phyloP scores from a whole-genome alignment of 2,797 vertebrate species.

The Muscicapa comitata region DNA sequence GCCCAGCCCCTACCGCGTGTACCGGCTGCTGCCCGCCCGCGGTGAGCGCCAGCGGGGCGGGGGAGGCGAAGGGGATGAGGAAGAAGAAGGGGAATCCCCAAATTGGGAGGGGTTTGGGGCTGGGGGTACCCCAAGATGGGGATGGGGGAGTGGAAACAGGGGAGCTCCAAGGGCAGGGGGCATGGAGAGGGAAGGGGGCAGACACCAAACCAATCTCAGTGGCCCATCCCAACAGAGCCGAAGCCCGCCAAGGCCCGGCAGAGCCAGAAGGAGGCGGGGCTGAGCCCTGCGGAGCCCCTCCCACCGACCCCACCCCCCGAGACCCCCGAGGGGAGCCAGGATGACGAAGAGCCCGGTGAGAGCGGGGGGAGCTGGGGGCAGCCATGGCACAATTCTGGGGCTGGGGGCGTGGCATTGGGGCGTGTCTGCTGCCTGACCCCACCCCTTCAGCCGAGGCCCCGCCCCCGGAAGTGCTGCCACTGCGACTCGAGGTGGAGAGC shows the following conservation, averaged over 20 bases:
- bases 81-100: too few species aligned
- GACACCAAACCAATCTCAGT: rapidly evolving
- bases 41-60: too few species aligned
- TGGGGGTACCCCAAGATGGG: neutral
- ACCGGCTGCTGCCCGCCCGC: neutral
- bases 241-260: neutral
- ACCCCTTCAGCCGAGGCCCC: neutral
- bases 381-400: too few species aligned
- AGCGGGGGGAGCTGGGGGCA: too few species aligned
- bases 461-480: neutral
- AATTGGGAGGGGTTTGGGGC: neutral
- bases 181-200: too few species aligned
- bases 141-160: neutral
- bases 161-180: too few species aligned
- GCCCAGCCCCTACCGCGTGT: neutral
- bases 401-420: too few species aligned
- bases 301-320: neutral
- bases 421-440: neutral
- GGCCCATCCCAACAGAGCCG: neutral
- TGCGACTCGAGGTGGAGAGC: neutral
- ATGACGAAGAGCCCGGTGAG: neutral
- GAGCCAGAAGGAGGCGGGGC: neutral
- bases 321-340: neutral
- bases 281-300: neutral
- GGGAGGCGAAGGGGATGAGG: too few species aligned